Percentiles rank a stretch among this genome's conserved stretches.
Evolutionary conservation across 2,888 invertebrate species (phyloP).

Genomic region (Campaea margaritaria): DNA sequence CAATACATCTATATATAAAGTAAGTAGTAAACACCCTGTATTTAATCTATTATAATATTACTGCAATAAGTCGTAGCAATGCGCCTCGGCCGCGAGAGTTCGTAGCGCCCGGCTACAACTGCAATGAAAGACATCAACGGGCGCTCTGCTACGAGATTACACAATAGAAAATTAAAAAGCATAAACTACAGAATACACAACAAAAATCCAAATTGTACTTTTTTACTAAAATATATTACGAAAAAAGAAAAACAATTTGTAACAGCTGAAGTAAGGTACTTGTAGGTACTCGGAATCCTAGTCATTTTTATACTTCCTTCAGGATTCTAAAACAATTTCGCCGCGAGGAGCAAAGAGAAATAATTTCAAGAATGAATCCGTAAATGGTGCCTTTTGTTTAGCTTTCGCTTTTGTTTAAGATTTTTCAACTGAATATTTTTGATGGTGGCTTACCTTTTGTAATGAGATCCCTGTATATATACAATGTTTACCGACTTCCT

Average conservation of each 20-base stretch:
- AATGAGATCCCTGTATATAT: conserved; percentile 33
- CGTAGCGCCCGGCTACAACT: conserved; percentile 43
- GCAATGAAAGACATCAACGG: conserved; percentile 52
- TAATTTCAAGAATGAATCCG: conserved; percentile 50
- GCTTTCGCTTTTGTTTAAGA: conserved; percentile 42
- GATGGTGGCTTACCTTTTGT: conserved; percentile 37
- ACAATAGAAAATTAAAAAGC: conserved; percentile 32
- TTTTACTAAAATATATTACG: conserved; percentile 5
- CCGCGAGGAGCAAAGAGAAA: conserved; percentile 36
- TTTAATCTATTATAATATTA: neutral
- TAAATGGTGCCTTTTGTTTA: conserved; percentile 49
- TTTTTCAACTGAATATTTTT: conserved; percentile 42
- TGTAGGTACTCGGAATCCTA: conserved; percentile 23
- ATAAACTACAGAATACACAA: conserved; percentile 11
- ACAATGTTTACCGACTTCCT: conserved; percentile 19
- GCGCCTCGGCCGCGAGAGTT: conserved; percentile 2
- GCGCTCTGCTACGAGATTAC: conserved; percentile 30
- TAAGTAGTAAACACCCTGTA: too few species aligned
- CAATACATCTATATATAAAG: too few species aligned
- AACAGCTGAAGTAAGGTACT: conserved; percentile 13
- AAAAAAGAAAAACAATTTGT: conserved; percentile 22
- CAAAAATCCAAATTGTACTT: conserved; percentile 11
- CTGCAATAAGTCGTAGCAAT: conserved; percentile 3
- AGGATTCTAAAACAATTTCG: conserved; percentile 50
- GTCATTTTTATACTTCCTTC: conserved; percentile 39